Evolutionary conservation across 2,888 invertebrate species (phyloP), one percentile per base, ranked within the genome.

Genomic region (Margaritifera margaritifera): DNA sequence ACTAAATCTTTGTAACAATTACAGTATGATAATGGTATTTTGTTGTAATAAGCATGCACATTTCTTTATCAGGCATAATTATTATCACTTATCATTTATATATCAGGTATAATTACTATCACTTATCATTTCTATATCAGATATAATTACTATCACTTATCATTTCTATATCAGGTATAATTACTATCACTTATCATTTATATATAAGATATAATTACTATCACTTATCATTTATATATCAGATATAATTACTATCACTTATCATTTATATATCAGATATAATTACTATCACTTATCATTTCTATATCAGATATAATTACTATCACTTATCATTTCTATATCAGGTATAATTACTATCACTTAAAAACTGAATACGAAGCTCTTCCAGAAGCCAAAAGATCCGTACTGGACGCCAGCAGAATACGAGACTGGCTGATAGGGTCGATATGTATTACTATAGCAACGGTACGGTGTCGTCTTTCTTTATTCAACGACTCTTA

Each of bases 351-450:
- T 51, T 79, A 77, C 65, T 64, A 74, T 61, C 56, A 63, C 4
- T 24, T 66, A 0, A 67, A 66, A 56, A 64, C 52, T 27, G 53
- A 51, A 0, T 57, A 66, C 18, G 65, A 66, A 22, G 51, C 52
- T n/a, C 68, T 63, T 19, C 15, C 24, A 11, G 64, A 68, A 24
- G 64, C 51, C 2, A 71, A 69, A 31, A 60, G 67, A 27, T 68
- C 69, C 15, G 6, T 60, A 2, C 52, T 58, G 11, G 63, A 68
- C 64, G 62, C 69, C 20, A 57, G 62, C 8, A 31, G 58, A 50
- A 62, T 68, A 18, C 67, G 64, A 24, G 62, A 74, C 58, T 79
- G 79, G 79, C 53, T 79, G 58, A 76, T 78, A 25, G 79, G 72
- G 1, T 71, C 79, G 20, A 72, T 72, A 19, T 59, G 68, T 55